A percentile compares a stretch with the other conserved stretches of the same genome.
These are phyloP conservation scores for Oreochromis spilurus DNA, from an alignment of 2,113 vertebrate genomes.

Conservation along the genomic window DNA sequence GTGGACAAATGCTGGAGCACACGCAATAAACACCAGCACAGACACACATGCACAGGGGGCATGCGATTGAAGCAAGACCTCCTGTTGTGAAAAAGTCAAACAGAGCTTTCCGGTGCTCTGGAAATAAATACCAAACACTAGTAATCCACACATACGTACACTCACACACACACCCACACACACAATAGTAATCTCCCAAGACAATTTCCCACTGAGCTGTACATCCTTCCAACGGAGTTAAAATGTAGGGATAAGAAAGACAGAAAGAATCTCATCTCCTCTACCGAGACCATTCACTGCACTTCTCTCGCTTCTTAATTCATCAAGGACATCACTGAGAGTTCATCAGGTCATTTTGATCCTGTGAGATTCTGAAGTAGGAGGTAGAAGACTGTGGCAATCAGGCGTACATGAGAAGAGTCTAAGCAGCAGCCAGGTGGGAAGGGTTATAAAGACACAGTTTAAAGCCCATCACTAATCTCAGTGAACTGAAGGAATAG, in stretches of 20 bases:
- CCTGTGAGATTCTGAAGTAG: neutral
- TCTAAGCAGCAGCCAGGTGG: neutral
- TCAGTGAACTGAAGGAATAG: neutral
- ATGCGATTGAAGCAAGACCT: conserved; percentile 30
- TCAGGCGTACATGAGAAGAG: neutral
- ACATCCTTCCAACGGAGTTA: conserved; percentile 6
- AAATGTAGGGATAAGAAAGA: neutral
- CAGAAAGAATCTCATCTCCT: neutral
- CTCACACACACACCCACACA: neutral
- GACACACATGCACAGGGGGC: neutral
- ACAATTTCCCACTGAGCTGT: conserved; percentile 26
- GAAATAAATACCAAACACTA: conserved; percentile 33
- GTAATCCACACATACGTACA: neutral
- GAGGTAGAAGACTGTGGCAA: neutral
- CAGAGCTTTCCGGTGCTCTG: conserved; percentile 12
- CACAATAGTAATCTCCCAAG: conserved; percentile 1
- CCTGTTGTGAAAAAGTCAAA: conserved; percentile 43
- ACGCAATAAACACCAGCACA: neutral
- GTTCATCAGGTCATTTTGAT: neutral
- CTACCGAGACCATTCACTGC: neutral
- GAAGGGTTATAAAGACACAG: neutral
- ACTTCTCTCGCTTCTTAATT: neutral
- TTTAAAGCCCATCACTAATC: neutral
- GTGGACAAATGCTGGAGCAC: neutral
- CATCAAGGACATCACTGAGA: neutral